Evolutionary conservation across 1,140 invertebrate genomes (phyloP).

Genomic region (Argopecten irradians): DNA sequence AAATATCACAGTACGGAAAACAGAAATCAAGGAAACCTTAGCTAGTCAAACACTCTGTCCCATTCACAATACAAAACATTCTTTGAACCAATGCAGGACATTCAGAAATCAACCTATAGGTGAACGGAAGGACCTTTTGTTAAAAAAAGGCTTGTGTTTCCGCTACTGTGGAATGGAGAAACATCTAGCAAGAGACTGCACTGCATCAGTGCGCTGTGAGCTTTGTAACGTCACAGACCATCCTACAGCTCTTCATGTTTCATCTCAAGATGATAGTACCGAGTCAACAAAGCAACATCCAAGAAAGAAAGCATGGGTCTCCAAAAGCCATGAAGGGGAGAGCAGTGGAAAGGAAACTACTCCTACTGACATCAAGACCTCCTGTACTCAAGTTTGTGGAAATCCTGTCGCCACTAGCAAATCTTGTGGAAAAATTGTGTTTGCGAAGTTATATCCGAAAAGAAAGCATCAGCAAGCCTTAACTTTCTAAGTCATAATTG

Average conservation of each 20-base stretch:
- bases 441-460: slow-evolving; percentile 34
- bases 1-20: background rate
- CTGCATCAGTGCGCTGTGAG: background rate
- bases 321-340: slow-evolving; percentile 32
- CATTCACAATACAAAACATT: slow-evolving; percentile 35
- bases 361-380: slow-evolving; percentile 17
- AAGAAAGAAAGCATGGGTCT: background rate
- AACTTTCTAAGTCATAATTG: slow-evolving; percentile 41
- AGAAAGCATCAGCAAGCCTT: slow-evolving; percentile 27
- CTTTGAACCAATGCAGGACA: slow-evolving; percentile 34
- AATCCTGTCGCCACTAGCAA: slow-evolving; percentile 9
- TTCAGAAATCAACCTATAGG: slow-evolving; percentile 32
- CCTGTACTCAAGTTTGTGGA: slow-evolving; percentile 43
- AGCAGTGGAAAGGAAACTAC: background rate
- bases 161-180: slow-evolving; percentile 32
- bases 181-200: slow-evolving; percentile 26
- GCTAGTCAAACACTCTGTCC: slow-evolving; percentile 25
- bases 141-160: slow-evolving; percentile 36
- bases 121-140: slow-evolving; percentile 31
- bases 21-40: background rate
- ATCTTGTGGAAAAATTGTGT: slow-evolving; percentile 45
- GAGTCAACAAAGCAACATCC: too few species aligned
- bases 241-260: slow-evolving; percentile 22
- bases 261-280: background rate
- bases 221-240: slow-evolving; percentile 20